These are phyloP conservation scores for Drosophila falleni DNA, from an alignment of 2,888 invertebrate genomes.

Conservation along the genomic window DNA sequence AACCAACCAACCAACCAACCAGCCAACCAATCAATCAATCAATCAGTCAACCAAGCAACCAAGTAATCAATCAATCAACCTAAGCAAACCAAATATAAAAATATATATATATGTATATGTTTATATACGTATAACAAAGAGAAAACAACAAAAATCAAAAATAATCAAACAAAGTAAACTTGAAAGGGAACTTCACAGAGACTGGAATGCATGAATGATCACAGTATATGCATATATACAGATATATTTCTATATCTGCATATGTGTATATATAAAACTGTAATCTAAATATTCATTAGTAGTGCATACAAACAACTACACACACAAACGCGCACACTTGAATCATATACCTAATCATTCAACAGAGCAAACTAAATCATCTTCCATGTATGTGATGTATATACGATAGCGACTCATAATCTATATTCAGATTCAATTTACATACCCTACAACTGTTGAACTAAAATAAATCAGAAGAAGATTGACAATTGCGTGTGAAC, in stretches of 20 bases:
- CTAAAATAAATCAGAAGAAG: not conserved
- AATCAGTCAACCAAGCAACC: conserved; percentile 52
- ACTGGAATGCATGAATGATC: conserved; percentile 33
- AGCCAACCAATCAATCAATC: conserved; percentile 43
- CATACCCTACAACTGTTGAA: not conserved
- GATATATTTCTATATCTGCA: conserved; percentile 12
- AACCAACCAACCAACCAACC: conserved; percentile 44
- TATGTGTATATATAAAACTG: conserved; percentile 6
- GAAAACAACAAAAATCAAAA: conserved; percentile 13
- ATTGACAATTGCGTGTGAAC: not conserved
- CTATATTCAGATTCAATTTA: not conserved
- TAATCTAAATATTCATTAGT: conserved; percentile 24
- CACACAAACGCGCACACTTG: conserved; percentile 17
- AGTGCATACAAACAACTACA: conserved; percentile 21
- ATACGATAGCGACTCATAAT: not conserved
- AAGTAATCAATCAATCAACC: conserved; percentile 45
- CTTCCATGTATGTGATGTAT: conserved; percentile 1
- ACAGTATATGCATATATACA: conserved; percentile 11
- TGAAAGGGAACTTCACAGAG: conserved; percentile 4
- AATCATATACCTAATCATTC: conserved; percentile 17
- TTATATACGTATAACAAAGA: conserved; percentile 20
- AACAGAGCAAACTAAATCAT: conserved; percentile 12
- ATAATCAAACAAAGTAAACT: conserved; percentile 18
- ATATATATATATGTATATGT: conserved; percentile 24
- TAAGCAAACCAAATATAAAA: conserved; percentile 32